Conservation (phyloP, 2,113 vertebrate species). For the Mustelus asterias region DNA sequence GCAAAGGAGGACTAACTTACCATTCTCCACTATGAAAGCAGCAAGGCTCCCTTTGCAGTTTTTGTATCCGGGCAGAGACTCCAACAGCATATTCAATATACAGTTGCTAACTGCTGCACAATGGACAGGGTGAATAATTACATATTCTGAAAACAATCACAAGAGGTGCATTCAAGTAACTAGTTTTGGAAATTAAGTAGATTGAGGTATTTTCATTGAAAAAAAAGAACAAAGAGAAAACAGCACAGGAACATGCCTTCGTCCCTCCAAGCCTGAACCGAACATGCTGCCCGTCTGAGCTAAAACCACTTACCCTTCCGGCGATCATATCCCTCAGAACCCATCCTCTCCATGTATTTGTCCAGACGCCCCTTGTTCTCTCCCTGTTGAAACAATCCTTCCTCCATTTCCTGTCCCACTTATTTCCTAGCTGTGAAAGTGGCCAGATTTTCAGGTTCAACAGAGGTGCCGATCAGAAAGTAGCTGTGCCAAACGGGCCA, state of each 20-base stretch:
- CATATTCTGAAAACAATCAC: slow-evolving; percentile 40
- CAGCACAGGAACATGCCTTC: no score
- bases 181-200: neutral
- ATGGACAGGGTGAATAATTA: slow-evolving; percentile 60
- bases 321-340: no score
- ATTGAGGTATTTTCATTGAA: neutral
- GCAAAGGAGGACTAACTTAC: slow-evolving; percentile 47
- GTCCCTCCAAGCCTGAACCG: no score
- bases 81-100: no score
- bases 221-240: no score
- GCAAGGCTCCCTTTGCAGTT: slow-evolving; percentile 65
- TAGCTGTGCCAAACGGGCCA: no score
- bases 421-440: neutral
- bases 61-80: slow-evolving; percentile 49
- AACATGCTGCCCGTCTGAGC: no score
- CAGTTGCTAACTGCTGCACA: slow-evolving; percentile 61
- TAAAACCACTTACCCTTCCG: no score
- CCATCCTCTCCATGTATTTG: no score
- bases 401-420: neutral
- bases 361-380: no score
- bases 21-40: slow-evolving; percentile 68
- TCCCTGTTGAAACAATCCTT: neutral
- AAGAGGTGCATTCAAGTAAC: neutral
- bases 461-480: neutral
- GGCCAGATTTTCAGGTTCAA: neutral